Evolutionary conservation across 1,140 invertebrate genomes (phyloP).

Genomic region (Steinernema khuongi): DNA sequence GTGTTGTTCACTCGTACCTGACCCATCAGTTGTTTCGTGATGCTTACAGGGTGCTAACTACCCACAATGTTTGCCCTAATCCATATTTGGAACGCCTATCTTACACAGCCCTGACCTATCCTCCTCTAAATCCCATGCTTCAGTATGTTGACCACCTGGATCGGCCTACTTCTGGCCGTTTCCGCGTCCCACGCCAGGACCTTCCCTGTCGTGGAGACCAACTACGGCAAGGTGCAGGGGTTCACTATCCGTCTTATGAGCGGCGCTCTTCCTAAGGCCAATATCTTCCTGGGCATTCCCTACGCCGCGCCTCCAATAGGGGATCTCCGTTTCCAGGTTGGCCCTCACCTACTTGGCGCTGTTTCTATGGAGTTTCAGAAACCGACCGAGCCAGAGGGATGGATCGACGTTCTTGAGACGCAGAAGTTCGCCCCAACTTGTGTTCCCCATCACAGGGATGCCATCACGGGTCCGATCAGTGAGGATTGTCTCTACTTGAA

Average conservation of each 20-base stretch:
- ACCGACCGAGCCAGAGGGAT: slow-evolving; percentile 74
- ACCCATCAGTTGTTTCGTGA: too few species aligned
- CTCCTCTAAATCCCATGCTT: too few species aligned
- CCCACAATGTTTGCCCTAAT: too few species aligned
- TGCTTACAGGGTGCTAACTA: too few species aligned
- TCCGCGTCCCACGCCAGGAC: background rate
- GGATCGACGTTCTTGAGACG: slow-evolving; percentile 70
- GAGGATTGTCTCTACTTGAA: slow-evolving; percentile 93
- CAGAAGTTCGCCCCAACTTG: slow-evolving; percentile 63
- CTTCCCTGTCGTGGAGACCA: slow-evolving; percentile 5
- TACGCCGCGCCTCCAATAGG: slow-evolving; percentile 86
- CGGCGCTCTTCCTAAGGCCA: slow-evolving; percentile 2
- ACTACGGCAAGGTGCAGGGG: slow-evolving; percentile 28
- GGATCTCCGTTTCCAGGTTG: slow-evolving; percentile 73
- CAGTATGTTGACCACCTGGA: background rate
- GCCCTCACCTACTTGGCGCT: background rate
- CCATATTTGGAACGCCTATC: too few species aligned
- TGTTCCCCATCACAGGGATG: slow-evolving; percentile 21
- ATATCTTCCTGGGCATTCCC: slow-evolving; percentile 72
- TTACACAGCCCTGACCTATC: too few species aligned
- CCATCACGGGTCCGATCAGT: slow-evolving; percentile 64
- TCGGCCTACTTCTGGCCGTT: background rate
- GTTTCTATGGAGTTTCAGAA: slow-evolving; percentile 25
- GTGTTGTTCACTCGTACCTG: too few species aligned
- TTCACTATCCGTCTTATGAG: background rate